Percentiles rank a stretch among this genome's conserved stretches.
phyloP scores from a whole-genome alignment of 2,113 vertebrate genomes.

The Oncorhynchus kisutch region DNA sequence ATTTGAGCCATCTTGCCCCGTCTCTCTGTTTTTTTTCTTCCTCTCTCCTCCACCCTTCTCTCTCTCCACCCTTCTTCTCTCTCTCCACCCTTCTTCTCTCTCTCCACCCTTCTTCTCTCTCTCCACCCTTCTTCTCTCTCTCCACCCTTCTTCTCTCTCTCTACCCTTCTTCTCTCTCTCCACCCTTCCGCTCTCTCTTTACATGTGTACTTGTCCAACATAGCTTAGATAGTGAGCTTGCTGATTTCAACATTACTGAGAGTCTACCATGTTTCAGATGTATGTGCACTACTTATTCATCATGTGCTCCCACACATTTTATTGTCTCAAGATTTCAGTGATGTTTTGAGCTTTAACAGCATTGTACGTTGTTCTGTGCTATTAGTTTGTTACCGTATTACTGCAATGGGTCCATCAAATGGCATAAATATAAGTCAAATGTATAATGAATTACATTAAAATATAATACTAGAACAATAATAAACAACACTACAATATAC shows the following conservation, averaged over 20 bases:
- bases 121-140: not conserved
- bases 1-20: conserved; percentile 34
- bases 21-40: conserved; percentile 51
- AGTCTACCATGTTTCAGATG: not conserved
- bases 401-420: conserved; percentile 23
- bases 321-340: conserved; percentile 15
- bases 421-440: conserved; percentile 17
- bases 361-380: conserved; percentile 17
- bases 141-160: no score
- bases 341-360: conserved; percentile 32
- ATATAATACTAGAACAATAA: conserved; percentile 38
- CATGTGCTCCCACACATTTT: not conserved
- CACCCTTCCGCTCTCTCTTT: not conserved
- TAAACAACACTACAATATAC: conserved; percentile 48
- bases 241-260: not conserved
- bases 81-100: not conserved
- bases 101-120: no score
- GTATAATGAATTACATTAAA: conserved; percentile 53
- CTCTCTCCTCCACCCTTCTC: no score
- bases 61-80: no score
- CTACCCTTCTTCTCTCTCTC: not conserved
- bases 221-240: conserved; percentile 3
- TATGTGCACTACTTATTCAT: not conserved
- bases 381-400: conserved; percentile 25
- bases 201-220: conserved; percentile 17